These are phyloP conservation scores for Eupristina koningsbergeri DNA, from an alignment of 1,140 invertebrate species.

Conservation along the genomic window DNA sequence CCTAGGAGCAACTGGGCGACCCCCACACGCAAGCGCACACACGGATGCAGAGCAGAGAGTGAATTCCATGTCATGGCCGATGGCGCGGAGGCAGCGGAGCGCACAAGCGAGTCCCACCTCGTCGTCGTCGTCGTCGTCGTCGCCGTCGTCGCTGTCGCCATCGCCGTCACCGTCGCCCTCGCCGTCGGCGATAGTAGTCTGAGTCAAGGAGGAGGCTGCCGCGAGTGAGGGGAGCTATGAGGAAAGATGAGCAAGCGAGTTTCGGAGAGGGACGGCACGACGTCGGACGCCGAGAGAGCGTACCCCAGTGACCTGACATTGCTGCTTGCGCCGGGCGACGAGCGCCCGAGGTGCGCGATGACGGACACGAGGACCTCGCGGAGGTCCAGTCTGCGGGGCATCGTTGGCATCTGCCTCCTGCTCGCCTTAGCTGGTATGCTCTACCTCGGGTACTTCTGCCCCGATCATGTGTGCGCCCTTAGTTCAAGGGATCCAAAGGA, in stretches of 20 bases:
- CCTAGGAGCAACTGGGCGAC: too few relatives aligned
- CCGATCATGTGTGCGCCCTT: conserved; percentile 87
- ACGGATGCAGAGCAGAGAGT: neutral
- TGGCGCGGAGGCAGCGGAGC: conserved; percentile 9
- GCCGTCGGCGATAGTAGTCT: too few relatives aligned
- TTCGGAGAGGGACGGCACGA: conserved; percentile 31
- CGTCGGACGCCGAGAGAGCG: conserved; percentile 12
- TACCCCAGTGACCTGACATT: conserved; percentile 49
- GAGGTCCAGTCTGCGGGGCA: conserved; percentile 77
- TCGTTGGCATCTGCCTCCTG: conserved; percentile 84
- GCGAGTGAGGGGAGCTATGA: neutral
- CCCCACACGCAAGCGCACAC: neutral
- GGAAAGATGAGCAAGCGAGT: conserved; percentile 36
- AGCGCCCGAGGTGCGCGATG: conserved; percentile 41
- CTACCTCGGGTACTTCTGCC: conserved; percentile 90
- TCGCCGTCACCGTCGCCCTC: too few relatives aligned
- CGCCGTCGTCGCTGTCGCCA: too few relatives aligned
- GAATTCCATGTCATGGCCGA: conserved; percentile 3
- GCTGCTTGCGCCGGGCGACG: conserved; percentile 56
- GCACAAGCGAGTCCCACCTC: neutral
- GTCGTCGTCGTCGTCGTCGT: neutral
- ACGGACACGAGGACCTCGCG: conserved; percentile 65
- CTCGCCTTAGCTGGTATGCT: conserved; percentile 87
- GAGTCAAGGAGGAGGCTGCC: neutral
- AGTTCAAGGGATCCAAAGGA: conserved; percentile 77